A percentile compares a stretch with the other conserved stretches of the same genome.
These are phyloP conservation scores for Crocidura indochinensis DNA, from an alignment of 2,797 vertebrate genomes.

Conservation along the genomic window DNA sequence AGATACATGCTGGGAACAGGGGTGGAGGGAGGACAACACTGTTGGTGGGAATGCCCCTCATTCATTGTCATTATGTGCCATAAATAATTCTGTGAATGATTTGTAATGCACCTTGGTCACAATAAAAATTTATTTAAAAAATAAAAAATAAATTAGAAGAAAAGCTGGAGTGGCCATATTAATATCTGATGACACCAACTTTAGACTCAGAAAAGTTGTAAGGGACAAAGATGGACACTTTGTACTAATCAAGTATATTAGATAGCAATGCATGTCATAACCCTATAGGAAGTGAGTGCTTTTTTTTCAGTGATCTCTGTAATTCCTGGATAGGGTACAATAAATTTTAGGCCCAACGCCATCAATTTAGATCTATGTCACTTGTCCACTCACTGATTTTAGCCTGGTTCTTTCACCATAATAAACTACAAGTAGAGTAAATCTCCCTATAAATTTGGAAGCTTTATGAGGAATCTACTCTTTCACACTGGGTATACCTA, in stretches of 20 bases:
- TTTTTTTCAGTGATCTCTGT: neutral
- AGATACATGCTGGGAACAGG: too few relatives aligned
- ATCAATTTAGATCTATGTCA: slow-evolving; percentile 20
- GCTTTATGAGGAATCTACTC: slow-evolving; percentile 9
- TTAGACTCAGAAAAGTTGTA: too few relatives aligned
- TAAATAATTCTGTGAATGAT: too few relatives aligned
- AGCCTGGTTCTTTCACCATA: slow-evolving; percentile 34
- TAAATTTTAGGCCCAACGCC: neutral
- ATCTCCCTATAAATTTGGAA: neutral
- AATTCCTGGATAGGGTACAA: neutral
- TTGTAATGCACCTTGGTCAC: too few relatives aligned
- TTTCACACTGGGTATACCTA: neutral
- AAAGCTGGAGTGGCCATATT: too few relatives aligned
- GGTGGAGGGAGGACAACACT: too few relatives aligned
- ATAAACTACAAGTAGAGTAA: slow-evolving; percentile 1
- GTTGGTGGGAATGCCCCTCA: too few relatives aligned
- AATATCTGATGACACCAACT: too few relatives aligned
- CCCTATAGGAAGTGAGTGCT: slow-evolving; percentile 30
- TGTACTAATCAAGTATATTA: neutral
- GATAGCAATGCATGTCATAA: slow-evolving; percentile 2
- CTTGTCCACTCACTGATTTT: slow-evolving; percentile 31
- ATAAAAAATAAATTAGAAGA: too few relatives aligned
- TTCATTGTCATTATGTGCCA: too few relatives aligned
- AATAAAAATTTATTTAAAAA: too few relatives aligned
- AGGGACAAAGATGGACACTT: too few relatives aligned